Evolutionary conservation across 2,113 vertebrate species (phyloP).

Genomic region (Monarcha castaneiventris): DNA sequence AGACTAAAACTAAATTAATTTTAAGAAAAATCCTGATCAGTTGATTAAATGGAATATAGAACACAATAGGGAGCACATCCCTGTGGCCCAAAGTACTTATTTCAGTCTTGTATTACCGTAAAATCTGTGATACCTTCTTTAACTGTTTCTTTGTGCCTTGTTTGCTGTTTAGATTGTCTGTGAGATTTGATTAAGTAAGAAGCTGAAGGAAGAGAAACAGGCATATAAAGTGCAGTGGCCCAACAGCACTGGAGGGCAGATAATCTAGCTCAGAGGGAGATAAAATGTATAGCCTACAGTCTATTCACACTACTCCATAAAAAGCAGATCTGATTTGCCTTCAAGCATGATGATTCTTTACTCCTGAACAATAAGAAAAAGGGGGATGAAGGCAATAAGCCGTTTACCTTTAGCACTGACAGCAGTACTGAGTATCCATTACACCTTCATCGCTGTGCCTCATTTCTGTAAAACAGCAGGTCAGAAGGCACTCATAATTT

Average conservation of each 20-base stretch:
- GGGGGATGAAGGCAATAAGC: neutral
- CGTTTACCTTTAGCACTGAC: neutral
- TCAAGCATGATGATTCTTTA: neutral
- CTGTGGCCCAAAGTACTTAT: neutral
- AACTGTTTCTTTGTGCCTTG: neutral
- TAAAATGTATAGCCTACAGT: neutral
- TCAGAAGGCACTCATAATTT: neutral
- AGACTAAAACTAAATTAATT: neutral
- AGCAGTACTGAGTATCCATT: neutral
- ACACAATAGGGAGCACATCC: neutral
- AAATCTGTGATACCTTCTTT: neutral
- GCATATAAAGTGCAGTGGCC: neutral
- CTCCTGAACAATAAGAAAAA: neutral
- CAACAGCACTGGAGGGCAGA: neutral
- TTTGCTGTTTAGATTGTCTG: neutral
- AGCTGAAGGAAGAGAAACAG: neutral
- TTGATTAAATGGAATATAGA: neutral
- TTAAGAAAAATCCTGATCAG: neutral
- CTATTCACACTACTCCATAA: neutral
- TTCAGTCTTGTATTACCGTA: neutral
- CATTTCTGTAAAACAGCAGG: neutral
- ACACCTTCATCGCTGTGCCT: neutral
- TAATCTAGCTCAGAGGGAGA: neutral
- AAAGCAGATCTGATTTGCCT: neutral
- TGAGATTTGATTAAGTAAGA: neutral